Base-by-base conservation (phyloP, 2,888 invertebrate species). In the Limnephilus marmoratus region DNA sequence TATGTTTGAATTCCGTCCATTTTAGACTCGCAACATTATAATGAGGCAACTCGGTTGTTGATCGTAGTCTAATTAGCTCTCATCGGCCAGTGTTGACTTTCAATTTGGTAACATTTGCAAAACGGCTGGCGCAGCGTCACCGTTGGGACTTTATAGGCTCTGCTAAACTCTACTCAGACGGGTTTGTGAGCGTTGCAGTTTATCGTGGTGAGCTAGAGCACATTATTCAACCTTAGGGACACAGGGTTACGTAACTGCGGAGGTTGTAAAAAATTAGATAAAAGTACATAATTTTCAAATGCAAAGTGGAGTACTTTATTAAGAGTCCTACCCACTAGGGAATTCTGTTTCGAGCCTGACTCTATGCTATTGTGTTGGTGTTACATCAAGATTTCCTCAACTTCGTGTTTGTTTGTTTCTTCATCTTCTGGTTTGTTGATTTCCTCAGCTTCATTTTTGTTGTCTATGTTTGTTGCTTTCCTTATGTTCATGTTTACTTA, bases 111-210 rank as follows among this genome's bases (percentile, higher is more conserved):
- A 83, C 37, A 83, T 83, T 7, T 15, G 37, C 18, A 34, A 83
- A 83, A 83, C 41, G 83, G 15, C 31, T 5, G 18, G 15, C 49
- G 2, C 18, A 15, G 68, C 68, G 83, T 41, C 83, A 83, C 37
- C 83, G 37, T 37, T 11, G 15, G 83, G 83, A 37, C 37, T 83
- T 83, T 18, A 24, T 83, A 83, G 37, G 37, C 83, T 41, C 68
- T 68, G 7, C 9, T 24, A n/a, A 68, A n/a, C 68, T 68, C 68
- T 9, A 68, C 68, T 24, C 68, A 7, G 68, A 24, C 68, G 68
- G 24, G 24, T 24, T 68, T 41, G 34, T 83, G 9, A 83, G 83
- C 31, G 83, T 83, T 83, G 83, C 83, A 83, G 37, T 83, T 83
- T 83, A 83, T 83, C 83, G 24, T 41, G 68, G 68, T n/a, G 24